phyloP scores from a whole-genome alignment of 2,113 vertebrate species.

The Colinus virginianus region DNA sequence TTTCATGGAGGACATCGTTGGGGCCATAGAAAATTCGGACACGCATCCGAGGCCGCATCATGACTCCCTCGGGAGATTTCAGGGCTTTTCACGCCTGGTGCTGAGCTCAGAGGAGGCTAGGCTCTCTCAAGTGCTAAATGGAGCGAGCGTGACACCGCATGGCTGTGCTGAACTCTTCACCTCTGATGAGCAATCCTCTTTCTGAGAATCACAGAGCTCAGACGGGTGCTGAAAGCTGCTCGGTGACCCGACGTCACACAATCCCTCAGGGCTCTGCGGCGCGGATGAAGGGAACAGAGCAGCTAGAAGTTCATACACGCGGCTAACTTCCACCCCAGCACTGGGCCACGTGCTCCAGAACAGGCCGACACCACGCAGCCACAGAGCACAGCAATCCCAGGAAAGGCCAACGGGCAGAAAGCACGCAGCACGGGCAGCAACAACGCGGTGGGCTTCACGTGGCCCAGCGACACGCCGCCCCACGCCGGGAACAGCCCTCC shows the following conservation, averaged over 20 bases:
- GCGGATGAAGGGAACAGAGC: not conserved
- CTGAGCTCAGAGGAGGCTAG: not conserved
- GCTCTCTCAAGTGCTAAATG: not conserved
- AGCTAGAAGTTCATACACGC: not conserved
- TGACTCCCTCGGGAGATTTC: not conserved
- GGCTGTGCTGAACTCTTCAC: not conserved
- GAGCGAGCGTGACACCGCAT: not conserved
- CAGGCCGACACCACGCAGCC: too few species aligned
- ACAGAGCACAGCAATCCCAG: too few species aligned
- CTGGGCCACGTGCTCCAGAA: fast-evolving
- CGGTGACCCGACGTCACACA: not conserved
- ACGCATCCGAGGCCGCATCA: not conserved
- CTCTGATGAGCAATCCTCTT: not conserved
- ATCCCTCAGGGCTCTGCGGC: not conserved
- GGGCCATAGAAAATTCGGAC: not conserved
- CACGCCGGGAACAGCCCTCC: too few species aligned
- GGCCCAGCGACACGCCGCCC: too few species aligned
- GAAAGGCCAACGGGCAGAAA: not conserved
- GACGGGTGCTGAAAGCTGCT: not conserved
- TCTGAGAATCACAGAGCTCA: not conserved
- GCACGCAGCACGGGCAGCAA: not conserved
- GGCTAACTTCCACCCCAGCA: not conserved
- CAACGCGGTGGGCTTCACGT: not conserved
- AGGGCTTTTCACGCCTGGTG: not conserved
- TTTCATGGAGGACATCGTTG: not conserved